Evolutionary conservation across 2,797 vertebrate genomes (phyloP).

Genomic region (Pangasius djambal): DNA sequence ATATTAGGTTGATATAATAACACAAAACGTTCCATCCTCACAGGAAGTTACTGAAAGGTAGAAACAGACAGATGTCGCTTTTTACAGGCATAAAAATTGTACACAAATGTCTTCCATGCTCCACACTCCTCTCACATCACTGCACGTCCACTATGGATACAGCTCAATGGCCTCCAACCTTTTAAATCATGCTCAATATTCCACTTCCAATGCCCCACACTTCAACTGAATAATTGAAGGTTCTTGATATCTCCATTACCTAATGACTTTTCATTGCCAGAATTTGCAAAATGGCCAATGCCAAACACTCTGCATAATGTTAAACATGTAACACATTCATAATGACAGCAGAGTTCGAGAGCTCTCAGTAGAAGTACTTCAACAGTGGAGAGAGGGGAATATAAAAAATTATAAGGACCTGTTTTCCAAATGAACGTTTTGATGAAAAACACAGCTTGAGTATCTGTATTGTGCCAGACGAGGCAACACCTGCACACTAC

Average conservation of each 20-base stretch:
- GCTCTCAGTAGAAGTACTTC: constrained; percentile 66
- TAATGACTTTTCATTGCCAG: constrained; percentile 69
- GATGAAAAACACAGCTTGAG: constrained; percentile 4
- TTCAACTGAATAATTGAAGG: constrained; percentile 14
- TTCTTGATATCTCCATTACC: constrained; percentile 45
- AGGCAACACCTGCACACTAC: neutral
- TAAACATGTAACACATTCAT: constrained; percentile 61
- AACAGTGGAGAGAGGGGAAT: constrained; percentile 52
- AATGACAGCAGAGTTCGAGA: constrained; percentile 67
- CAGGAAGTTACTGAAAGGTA: neutral
- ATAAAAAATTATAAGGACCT: constrained; percentile 51
- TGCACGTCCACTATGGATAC: neutral
- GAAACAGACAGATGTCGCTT: neutral
- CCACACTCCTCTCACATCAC: neutral
- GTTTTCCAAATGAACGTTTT: constrained; percentile 23
- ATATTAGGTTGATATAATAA: neutral
- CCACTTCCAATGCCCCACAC: constrained; percentile 14
- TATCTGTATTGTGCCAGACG: neutral
- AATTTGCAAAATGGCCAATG: constrained; percentile 58
- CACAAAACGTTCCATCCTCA: neutral
- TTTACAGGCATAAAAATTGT: neutral
- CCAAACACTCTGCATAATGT: constrained; percentile 64
- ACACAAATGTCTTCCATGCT: neutral
- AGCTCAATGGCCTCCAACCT: neutral
- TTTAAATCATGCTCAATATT: constrained; percentile 6